Evolutionary conservation across 92 coral and sea anemone species (phyloP), one percentile per base, ranked within the genome.

Genomic region (Phymanthus crucifer): DNA sequence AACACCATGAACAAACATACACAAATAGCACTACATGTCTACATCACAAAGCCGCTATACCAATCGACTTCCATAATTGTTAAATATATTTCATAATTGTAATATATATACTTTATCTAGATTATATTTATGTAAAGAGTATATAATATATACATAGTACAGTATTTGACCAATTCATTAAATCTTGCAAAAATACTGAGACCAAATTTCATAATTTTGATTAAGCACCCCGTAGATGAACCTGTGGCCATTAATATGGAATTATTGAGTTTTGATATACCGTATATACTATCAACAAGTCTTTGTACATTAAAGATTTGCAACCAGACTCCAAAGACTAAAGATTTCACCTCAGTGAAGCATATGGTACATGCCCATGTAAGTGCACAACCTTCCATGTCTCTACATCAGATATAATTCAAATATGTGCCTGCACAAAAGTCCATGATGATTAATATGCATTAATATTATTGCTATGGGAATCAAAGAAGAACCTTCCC

Each of bases 401-500:
- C 48, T 43, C 48, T 43, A 43, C 14, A 43, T 43, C 48, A 43
- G 48, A 43, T 7, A 54, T 54, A 23, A 19, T 54, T 23, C 23
- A 54, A 4, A 54, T 19, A 54, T 54, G 29, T 54, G 29, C 64
- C 64, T 19, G 64, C 29, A 19, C 6, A 19, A 19, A 19, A 21
- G 29, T 19, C 64, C 64, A 54, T 1, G 64, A 54, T 19, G 54
- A 36, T 54, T 13, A 33, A 57, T 76, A 65, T 21, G 71, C 65
- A 43, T 43, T 7, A 43, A 7, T 5, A 43, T 43, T 43, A 10
- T 43, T 43, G 68, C 34, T 46, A 9, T 11, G 57, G 26, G 47
- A 35, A 76, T 85, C 76, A 93, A 33, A 93, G 80, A 71, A 93
- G 79, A 74, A 93, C 97, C 87, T 93, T 93, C 35, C 97, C 94